phyloP scores from a whole-genome alignment of 1,140 invertebrate genomes.

The Vanessa tameamea region DNA sequence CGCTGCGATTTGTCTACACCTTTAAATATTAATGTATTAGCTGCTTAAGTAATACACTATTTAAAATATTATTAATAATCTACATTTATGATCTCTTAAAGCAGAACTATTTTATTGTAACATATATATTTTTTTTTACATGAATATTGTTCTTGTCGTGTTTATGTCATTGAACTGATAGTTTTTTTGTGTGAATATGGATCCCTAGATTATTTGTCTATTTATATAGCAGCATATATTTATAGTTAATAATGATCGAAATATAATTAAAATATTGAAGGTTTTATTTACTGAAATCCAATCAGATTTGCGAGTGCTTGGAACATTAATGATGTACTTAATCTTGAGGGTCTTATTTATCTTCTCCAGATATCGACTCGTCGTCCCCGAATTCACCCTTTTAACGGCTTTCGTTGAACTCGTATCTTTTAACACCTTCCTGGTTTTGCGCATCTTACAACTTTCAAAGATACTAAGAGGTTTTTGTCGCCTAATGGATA shows the following conservation, averaged over 20 bases:
- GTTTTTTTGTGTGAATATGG: too few species aligned
- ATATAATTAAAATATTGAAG: neutral
- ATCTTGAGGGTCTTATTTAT: conserved; percentile 44
- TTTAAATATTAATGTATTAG: conserved; percentile 53
- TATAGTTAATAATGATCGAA: neutral
- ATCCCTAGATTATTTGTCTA: too few species aligned
- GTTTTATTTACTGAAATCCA: neutral
- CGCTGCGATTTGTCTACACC: conserved; percentile 44
- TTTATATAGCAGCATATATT: neutral
- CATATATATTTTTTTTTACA: too few species aligned
- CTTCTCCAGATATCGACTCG: conserved; percentile 41
- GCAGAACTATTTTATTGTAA: too few species aligned
- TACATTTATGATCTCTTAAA: too few species aligned
- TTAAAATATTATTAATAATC: too few species aligned
- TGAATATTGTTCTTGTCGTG: too few species aligned
- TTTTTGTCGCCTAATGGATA: conserved; percentile 15
- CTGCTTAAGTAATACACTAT: neutral
- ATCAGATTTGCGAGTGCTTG: neutral
- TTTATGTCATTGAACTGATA: too few species aligned
- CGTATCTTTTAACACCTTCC: conserved; percentile 34
- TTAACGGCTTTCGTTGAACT: conserved; percentile 38
- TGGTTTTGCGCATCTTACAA: conserved; percentile 32
- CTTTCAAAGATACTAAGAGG: conserved; percentile 23
- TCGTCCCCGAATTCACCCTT: conserved; percentile 37
- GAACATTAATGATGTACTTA: conserved; percentile 20